Evolutionary conservation across 2,113 vertebrate species (phyloP).

Genomic region (Psittacus erithacus): DNA sequence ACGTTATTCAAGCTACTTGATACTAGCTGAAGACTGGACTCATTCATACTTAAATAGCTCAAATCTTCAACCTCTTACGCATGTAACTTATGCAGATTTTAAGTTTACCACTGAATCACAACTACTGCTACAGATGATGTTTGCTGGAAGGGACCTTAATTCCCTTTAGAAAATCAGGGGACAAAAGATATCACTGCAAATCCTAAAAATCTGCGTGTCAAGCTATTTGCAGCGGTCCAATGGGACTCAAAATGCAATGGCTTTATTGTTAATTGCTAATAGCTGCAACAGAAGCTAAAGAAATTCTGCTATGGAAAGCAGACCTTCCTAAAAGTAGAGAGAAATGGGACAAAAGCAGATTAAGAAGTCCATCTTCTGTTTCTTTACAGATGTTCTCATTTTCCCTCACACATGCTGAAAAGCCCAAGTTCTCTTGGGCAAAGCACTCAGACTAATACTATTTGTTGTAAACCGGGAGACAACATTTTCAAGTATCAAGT

Average conservation of each 20-base stretch:
- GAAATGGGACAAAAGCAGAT: neutral
- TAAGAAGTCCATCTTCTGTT: neutral
- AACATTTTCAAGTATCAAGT: neutral
- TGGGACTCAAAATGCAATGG: neutral
- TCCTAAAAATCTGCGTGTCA: neutral
- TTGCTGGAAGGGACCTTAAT: neutral
- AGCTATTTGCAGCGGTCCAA: neutral
- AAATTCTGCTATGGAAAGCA: neutral
- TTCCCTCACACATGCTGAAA: neutral
- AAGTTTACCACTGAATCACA: neutral
- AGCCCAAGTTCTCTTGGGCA: conserved; percentile 6
- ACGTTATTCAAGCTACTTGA: neutral
- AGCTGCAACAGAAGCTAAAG: neutral
- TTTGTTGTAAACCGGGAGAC: neutral
- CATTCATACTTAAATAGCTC: neutral
- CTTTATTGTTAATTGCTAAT: neutral
- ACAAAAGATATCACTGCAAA: neutral
- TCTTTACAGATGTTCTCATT: neutral
- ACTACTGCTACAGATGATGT: neutral
- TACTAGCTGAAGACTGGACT: neutral
- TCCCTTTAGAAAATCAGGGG: neutral
- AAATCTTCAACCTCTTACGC: neutral
- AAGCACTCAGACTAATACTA: conserved; percentile 13
- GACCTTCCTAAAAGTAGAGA: neutral
- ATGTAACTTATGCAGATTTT: neutral